phyloP scores from a whole-genome alignment of 2,888 invertebrate genomes.

The Lasioglossum leucozonium region DNA sequence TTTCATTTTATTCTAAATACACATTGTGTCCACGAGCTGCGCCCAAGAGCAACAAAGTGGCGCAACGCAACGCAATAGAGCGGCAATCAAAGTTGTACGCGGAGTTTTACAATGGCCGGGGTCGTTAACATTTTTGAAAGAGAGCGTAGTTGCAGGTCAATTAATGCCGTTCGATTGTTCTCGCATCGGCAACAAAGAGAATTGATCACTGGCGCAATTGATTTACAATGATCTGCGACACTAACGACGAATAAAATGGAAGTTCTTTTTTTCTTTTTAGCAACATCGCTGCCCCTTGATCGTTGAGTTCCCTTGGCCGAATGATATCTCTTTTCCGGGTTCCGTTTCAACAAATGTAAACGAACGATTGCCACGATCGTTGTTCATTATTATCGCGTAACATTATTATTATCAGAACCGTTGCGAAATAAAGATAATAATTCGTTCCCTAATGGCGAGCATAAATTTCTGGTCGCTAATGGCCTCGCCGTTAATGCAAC shows the following conservation, averaged over 20 bases:
- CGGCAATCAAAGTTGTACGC: not conserved
- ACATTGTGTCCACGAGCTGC: not conserved
- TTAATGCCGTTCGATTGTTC: not conserved
- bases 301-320: not conserved
- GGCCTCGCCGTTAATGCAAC: too few species aligned
- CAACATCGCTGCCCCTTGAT: not conserved
- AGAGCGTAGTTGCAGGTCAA: not conserved
- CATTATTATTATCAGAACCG: not conserved
- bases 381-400: too few species aligned
- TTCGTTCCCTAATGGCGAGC: not conserved
- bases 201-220: not conserved
- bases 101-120: not conserved
- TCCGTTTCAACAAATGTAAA: too few species aligned
- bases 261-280: not conserved
- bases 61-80: not conserved
- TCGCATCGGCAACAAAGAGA: not conserved
- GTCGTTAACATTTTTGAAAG: slow-evolving; percentile 10
- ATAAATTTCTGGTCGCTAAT: too few species aligned
- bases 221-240: not conserved
- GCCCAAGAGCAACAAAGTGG: not conserved
- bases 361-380: too few species aligned
- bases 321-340: not conserved
- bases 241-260: not conserved
- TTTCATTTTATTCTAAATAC: not conserved
- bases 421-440: too few species aligned